Evolutionary conservation across 2,113 vertebrate genomes (phyloP).

Genomic region (Petroica traversi): DNA sequence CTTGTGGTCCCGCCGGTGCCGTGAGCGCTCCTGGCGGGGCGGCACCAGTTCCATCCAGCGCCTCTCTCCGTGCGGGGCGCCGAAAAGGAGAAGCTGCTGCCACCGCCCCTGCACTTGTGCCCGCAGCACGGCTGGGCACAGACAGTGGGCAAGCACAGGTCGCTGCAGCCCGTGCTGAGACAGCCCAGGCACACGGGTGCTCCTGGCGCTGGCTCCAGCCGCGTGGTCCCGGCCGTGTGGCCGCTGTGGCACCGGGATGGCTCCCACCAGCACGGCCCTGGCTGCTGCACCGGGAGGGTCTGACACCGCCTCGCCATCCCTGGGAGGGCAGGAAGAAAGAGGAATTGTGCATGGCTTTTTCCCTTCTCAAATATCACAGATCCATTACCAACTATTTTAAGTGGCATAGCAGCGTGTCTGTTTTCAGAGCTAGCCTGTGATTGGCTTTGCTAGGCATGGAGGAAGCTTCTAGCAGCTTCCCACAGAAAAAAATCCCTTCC

Average conservation of each 20-base stretch:
- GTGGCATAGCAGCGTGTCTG: not conserved
- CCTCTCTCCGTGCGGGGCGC: accelerated
- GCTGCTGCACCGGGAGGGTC: too few species aligned
- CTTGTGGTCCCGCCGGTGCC: accelerated
- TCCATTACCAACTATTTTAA: not conserved
- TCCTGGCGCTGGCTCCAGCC: too few species aligned
- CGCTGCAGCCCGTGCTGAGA: accelerated
- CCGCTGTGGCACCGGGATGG: too few species aligned
- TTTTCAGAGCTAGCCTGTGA: accelerated
- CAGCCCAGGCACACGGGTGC: too few species aligned
- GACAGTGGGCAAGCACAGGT: not conserved
- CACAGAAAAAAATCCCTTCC: not conserved
- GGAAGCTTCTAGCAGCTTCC: not conserved
- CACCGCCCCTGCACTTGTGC: not conserved
- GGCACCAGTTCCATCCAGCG: not conserved
- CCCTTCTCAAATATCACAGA: not conserved
- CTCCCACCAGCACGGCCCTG: too few species aligned
- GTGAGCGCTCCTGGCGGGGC: too few species aligned
- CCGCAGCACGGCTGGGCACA: too few species aligned
- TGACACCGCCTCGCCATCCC: accelerated
- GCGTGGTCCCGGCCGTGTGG: accelerated
- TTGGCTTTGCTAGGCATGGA: not conserved
- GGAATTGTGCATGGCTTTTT: accelerated
- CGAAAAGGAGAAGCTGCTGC: not conserved
- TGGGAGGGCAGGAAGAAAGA: not conserved